A percentile compares a stretch with the other conserved stretches of the same genome.
phyloP scores from a whole-genome alignment of 2,888 invertebrate genomes.

The Sarcophaga caerulescens region DNA sequence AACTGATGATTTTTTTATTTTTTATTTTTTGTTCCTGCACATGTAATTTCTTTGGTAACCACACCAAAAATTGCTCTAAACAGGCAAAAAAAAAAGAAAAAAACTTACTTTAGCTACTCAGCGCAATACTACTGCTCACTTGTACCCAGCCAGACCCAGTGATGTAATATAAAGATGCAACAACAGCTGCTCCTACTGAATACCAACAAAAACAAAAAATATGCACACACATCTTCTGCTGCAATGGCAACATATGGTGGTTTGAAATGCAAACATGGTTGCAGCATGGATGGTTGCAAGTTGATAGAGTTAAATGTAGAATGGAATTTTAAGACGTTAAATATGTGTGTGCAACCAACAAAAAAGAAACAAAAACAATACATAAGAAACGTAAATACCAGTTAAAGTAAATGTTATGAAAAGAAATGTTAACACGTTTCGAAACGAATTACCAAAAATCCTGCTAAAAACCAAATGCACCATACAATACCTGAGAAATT shows the following conservation, averaged over 20 bases:
- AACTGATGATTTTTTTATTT: too few relatives aligned
- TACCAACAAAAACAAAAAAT: constrained; percentile 27
- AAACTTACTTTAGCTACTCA: constrained; percentile 36
- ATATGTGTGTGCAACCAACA: background rate
- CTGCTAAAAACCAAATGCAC: too few relatives aligned
- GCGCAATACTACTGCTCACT: background rate
- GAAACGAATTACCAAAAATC: constrained; percentile 3
- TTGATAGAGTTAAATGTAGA: constrained; percentile 32
- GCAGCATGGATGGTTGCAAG: background rate
- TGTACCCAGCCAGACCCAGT: constrained; percentile 13
- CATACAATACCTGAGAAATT: too few relatives aligned
- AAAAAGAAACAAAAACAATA: background rate
- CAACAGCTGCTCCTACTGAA: constrained; percentile 18
- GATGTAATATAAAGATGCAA: constrained; percentile 57
- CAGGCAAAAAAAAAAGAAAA: constrained; percentile 17
- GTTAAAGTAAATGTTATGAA: constrained; percentile 30
- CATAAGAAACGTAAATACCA: constrained; percentile 20
- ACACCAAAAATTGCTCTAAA: constrained; percentile 39
- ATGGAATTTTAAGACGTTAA: constrained; percentile 56
- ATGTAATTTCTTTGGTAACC: constrained; percentile 52
- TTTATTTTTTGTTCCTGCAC: background rate
- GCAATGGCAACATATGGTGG: background rate
- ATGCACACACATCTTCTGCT: background rate
- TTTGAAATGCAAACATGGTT: constrained; percentile 1
- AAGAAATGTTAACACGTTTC: constrained; percentile 54